Evolutionary conservation across 1,140 invertebrate species (phyloP).

Genomic region (Dendrolimus kikuchii): DNA sequence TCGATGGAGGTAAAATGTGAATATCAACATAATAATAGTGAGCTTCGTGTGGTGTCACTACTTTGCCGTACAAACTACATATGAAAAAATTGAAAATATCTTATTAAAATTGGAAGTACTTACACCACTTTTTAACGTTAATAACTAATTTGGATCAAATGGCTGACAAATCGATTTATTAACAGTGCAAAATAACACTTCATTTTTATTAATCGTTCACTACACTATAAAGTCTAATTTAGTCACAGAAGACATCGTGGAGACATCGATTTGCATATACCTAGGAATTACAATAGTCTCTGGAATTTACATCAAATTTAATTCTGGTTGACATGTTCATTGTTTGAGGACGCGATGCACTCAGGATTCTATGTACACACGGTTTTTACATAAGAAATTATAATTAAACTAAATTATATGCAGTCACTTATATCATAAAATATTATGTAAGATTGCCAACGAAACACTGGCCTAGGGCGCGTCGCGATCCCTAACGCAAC

Average conservation of each 20-base stretch:
- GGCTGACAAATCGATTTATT: slow-evolving; percentile 53
- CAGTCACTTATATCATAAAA: slow-evolving; percentile 67
- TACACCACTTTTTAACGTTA: slow-evolving; percentile 53
- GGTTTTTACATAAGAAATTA: slow-evolving; percentile 65
- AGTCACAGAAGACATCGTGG: slow-evolving; percentile 48
- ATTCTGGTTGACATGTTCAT: slow-evolving; percentile 26
- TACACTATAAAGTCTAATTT: slow-evolving; percentile 46
- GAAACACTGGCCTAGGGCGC: slow-evolving; percentile 59
- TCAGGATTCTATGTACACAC: slow-evolving; percentile 45
- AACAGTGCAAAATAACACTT: slow-evolving; percentile 49
- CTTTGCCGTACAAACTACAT: slow-evolving; percentile 54
- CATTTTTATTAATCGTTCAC: slow-evolving; percentile 39
- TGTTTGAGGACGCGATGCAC: slow-evolving; percentile 34
- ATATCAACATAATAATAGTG: slow-evolving; percentile 42
- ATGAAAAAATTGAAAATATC: slow-evolving; percentile 59
- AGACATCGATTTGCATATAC: slow-evolving; percentile 32
- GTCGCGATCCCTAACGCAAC: slow-evolving; percentile 11
- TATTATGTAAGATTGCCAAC: slow-evolving; percentile 64
- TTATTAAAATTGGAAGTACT: slow-evolving; percentile 69
- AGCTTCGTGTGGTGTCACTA: slow-evolving; percentile 42
- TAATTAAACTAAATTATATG: slow-evolving; percentile 64
- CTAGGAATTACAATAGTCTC: slow-evolving; percentile 22
- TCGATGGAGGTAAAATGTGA: slow-evolving; percentile 37
- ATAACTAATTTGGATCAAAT: slow-evolving; percentile 61
- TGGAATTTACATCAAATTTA: slow-evolving; percentile 28